Percentiles rank a stretch among this genome's conserved stretches.
Evolutionary conservation across 2,888 invertebrate species (phyloP).

Genomic region (Ochropleura leucogaster): DNA sequence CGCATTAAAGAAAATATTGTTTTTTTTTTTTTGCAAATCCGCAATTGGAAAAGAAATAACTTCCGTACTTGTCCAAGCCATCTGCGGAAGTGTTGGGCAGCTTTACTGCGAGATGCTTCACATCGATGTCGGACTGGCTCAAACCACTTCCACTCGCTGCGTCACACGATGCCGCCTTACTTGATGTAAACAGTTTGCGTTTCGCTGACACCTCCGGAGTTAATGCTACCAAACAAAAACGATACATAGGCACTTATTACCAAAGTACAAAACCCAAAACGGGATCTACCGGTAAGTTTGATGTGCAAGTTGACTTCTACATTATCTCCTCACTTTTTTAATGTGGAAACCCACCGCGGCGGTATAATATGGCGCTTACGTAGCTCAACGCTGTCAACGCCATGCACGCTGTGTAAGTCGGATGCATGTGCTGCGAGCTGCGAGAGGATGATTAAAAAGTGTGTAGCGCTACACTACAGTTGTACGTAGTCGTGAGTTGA

Average conservation of each 20-base stretch:
- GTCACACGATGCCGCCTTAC: slow-evolving; percentile 79
- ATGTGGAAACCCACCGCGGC: not conserved
- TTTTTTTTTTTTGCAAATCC: not conserved
- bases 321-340: not conserved
- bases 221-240: slow-evolving; percentile 66
- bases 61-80: slow-evolving; percentile 74
- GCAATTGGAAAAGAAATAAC: not conserved
- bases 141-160: slow-evolving; percentile 55
- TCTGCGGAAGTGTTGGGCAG: slow-evolving; percentile 75
- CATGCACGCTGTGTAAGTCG: no score
- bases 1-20: not conserved
- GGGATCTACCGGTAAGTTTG: not conserved
- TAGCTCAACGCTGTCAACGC: no score
- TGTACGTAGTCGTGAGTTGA: no score
- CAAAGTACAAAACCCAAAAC: not conserved
- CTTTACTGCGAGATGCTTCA: slow-evolving; percentile 82
- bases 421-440: no score
- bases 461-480: no score
- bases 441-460: no score
- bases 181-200: slow-evolving; percentile 69
- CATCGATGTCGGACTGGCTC: slow-evolving; percentile 71
- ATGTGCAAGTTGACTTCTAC: not conserved
- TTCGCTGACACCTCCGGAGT: slow-evolving; percentile 73
- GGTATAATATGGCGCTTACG: no score
- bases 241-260: not conserved